Evolutionary conservation across 2,888 invertebrate species (phyloP).

Genomic region (Elegia similella): DNA sequence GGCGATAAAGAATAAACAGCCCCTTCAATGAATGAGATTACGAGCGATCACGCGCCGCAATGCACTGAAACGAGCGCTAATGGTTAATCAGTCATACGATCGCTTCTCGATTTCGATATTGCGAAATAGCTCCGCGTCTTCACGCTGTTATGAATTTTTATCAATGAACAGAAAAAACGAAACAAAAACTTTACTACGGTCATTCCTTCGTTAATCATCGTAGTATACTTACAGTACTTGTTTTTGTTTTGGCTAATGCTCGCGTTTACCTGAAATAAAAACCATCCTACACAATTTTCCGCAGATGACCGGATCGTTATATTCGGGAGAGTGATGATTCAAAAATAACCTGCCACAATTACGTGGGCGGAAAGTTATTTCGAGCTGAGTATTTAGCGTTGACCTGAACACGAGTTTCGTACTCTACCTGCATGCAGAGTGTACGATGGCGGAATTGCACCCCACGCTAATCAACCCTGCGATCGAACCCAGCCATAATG

Average conservation of each 20-base stretch:
- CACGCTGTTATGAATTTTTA: constrained; percentile 53
- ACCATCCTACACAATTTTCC: background rate
- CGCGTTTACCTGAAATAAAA: background rate
- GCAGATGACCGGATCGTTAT: background rate
- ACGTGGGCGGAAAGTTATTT: constrained; percentile 14
- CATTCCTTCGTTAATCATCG: constrained; percentile 57
- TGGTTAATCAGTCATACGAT: constrained; percentile 72
- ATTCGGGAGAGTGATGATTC: background rate
- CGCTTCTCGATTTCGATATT: constrained; percentile 44
- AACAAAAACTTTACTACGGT: constrained; percentile 49
- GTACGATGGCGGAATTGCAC: constrained; percentile 33
- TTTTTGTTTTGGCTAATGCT: constrained; percentile 27
- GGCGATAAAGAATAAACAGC: constrained; percentile 36
- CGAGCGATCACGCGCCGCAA: constrained; percentile 66
- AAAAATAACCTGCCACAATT: constrained; percentile 8
- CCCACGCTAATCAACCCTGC: constrained; percentile 67
- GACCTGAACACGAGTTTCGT: background rate
- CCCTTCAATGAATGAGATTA: constrained; percentile 67
- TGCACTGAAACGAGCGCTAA: constrained; percentile 64
- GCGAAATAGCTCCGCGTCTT: constrained; percentile 59
- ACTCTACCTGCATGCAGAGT: background rate
- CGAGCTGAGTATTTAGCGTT: constrained; percentile 4
- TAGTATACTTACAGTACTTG: constrained; percentile 29
- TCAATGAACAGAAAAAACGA: constrained; percentile 66
- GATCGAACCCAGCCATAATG: constrained; percentile 59